These are phyloP conservation scores for Hippocampus kuda DNA, from an alignment of 2,797 vertebrate species.

Conservation along the genomic window DNA sequence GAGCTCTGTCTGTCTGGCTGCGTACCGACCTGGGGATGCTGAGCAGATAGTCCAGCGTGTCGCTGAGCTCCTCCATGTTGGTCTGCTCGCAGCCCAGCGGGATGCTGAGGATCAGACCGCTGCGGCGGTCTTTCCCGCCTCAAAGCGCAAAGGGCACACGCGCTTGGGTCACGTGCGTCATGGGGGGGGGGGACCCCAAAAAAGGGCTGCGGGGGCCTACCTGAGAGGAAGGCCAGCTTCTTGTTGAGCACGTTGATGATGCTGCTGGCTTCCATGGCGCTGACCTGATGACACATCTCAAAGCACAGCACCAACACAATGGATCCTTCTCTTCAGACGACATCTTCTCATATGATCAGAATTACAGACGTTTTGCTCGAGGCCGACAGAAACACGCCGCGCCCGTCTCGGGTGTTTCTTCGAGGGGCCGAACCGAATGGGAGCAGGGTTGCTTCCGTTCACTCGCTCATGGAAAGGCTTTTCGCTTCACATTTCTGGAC, in stretches of 20 bases:
- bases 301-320: slow-evolving; percentile 8
- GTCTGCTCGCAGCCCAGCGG: slow-evolving; percentile 95
- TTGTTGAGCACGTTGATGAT: slow-evolving; percentile 92
- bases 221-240: slow-evolving; percentile 94
- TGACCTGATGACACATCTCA: slow-evolving; percentile 42
- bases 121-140: slow-evolving; percentile 97
- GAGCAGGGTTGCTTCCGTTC: no score
- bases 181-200: no score
- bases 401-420: no score
- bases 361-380: no score
- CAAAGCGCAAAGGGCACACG: slow-evolving; percentile 4
- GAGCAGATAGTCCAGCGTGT: slow-evolving; percentile 92
- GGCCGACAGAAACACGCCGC: no score
- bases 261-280: slow-evolving; percentile 82
- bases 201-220: slow-evolving; percentile 51
- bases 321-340: background rate
- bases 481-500: no score
- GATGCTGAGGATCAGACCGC: slow-evolving; percentile 96
- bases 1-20: background rate
- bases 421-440: no score
- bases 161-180: background rate
- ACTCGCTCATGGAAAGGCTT: no score
- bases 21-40: slow-evolving; percentile 86
- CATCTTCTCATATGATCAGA: background rate
- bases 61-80: slow-evolving; percentile 94